phyloP scores from a whole-genome alignment of 1,140 invertebrate genomes.

The Panagrolaimus sp. region DNA sequence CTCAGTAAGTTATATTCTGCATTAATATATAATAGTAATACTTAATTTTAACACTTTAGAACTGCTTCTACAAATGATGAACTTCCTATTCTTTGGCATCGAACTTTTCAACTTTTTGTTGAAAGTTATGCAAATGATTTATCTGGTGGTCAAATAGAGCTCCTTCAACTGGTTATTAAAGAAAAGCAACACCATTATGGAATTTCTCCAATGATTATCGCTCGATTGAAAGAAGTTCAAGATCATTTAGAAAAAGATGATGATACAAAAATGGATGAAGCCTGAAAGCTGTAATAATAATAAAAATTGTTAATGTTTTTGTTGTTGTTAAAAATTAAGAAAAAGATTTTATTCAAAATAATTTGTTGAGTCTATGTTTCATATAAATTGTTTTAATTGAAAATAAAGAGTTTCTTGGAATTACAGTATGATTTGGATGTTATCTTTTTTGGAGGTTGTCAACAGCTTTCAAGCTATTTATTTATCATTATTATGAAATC shows the following conservation, averaged over 20 bases:
- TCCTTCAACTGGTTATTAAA: neutral
- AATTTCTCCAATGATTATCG: neutral
- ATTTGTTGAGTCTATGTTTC: too few relatives aligned
- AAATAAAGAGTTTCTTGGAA: too few relatives aligned
- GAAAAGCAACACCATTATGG: neutral
- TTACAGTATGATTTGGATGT: too few relatives aligned
- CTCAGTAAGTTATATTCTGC: neutral
- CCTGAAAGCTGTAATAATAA: too few relatives aligned
- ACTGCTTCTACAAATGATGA: neutral
- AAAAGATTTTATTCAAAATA: too few relatives aligned
- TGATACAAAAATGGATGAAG: neutral
- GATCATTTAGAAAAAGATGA: neutral
- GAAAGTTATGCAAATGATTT: conserved; percentile 3
- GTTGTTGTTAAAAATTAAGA: too few relatives aligned
- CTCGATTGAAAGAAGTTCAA: neutral
- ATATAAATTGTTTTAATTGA: too few relatives aligned
- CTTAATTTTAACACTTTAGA: neutral
- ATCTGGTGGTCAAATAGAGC: neutral
- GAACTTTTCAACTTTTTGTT: neutral
- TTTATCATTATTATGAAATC: too few relatives aligned
- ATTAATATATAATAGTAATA: too few relatives aligned
- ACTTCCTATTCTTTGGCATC: conserved; percentile 1
- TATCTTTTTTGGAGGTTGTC: too few relatives aligned
- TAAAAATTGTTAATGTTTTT: too few relatives aligned
- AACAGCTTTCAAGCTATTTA: too few relatives aligned